Base-by-base conservation (phyloP, 2,888 invertebrate genomes). In the Arge pagana region DNA sequence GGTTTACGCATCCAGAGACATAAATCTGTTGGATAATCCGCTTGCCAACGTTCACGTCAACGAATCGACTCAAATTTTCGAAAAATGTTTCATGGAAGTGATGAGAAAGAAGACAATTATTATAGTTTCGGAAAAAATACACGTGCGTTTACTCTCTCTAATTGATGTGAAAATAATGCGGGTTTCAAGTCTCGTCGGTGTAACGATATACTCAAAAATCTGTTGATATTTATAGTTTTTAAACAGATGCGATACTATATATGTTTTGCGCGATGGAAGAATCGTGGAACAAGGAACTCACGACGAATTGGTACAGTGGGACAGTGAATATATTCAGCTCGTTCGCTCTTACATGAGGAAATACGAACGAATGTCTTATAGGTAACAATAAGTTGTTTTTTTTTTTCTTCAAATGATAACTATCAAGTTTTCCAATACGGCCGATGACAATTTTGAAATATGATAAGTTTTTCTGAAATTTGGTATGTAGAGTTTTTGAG, bases 201-300 rank as follows among this genome's bases (percentile, higher is more conserved):
- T 30, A 7, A 7, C 8, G 19, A 19, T 39, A 23, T 37, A n/a
- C 13, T 40, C 13, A 26, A 7, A 30, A 23, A 10, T n/a, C 10
- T 16, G 4, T 31, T 42, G 33, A 51, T 45, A 16, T 54, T 41
- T 21, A 51, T 19, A 84, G 80, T 80, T 81, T 66, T 68, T 85
- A 41, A 74, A 75, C 40, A 72, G 79, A 53, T 85, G 84, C 68
- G 81, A 84, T 69, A 71, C 78, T 37, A 78, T 85, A 18, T 67
- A 82, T 35, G 78, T 82, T 37, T 75, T 85, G 74, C 77, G 80
- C 51, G 79, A 80, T 33, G 84, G 85, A 1, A 65, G 68, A 50
- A 78, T 85, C 24, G 70, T 76, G 6, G 82, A 81, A 57, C 69
- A 76, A 53, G 85, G 83, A 7, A 77, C 76, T 18, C 84, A 84